A percentile compares a stretch with the other conserved stretches of the same genome.
These are phyloP conservation scores for Mya arenaria DNA, from an alignment of 1,140 invertebrate genomes.

Conservation along the genomic window DNA sequence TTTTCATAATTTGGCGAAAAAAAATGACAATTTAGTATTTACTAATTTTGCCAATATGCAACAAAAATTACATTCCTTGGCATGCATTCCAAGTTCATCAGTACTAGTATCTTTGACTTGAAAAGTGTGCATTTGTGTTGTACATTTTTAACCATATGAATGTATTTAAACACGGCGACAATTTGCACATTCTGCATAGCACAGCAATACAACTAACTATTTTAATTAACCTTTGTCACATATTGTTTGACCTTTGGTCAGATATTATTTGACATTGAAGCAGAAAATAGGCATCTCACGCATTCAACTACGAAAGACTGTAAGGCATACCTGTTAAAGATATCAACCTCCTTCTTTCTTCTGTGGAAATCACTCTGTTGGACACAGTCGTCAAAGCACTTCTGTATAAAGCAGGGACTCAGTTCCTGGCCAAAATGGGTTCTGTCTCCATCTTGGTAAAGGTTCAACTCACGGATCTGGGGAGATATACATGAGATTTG, in stretches of 20 bases:
- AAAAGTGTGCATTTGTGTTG: neutral
- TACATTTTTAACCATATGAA: neutral
- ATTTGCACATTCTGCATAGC: neutral
- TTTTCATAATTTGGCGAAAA: neutral
- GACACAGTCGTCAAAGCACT: conserved; percentile 92
- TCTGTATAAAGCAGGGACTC: conserved; percentile 88
- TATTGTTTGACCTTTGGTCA: neutral
- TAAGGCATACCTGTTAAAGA: conserved; percentile 71
- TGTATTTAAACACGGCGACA: neutral
- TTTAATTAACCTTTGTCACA: neutral
- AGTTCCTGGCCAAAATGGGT: conserved; percentile 92
- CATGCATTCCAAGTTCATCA: neutral
- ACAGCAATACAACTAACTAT: neutral
- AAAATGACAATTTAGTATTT: neutral
- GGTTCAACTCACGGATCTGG: conserved; percentile 88
- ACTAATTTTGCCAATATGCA: neutral
- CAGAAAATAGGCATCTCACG: neutral
- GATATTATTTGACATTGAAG: neutral
- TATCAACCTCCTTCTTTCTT: conserved; percentile 65
- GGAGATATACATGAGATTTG: too few relatives aligned
- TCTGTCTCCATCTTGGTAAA: conserved; percentile 90
- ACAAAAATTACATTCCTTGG: neutral
- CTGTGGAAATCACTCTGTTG: conserved; percentile 85
- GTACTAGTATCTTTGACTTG: neutral
- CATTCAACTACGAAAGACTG: neutral